A percentile compares a stretch with the other conserved stretches of the same genome.
Evolutionary conservation across 2,888 invertebrate species (phyloP).

Genomic region (Rotaria sp.): DNA sequence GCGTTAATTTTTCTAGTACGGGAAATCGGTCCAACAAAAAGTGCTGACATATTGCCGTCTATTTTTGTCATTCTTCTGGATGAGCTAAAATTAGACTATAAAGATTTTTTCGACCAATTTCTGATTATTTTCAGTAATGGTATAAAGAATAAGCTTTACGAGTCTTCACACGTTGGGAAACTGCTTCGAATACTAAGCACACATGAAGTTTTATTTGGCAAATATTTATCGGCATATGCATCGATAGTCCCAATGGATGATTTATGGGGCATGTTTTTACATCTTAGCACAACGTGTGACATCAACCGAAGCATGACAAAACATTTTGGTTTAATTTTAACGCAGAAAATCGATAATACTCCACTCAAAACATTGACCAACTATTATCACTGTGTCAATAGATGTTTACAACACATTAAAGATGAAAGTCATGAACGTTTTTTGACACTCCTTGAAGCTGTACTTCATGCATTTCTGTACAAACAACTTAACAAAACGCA

Average conservation of each 20-base stretch:
- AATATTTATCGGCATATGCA: background rate
- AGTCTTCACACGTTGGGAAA: background rate
- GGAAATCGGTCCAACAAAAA: background rate
- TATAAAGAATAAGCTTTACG: background rate
- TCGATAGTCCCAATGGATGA: accelerated
- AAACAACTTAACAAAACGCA: background rate
- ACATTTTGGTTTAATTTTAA: background rate
- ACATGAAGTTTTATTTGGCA: background rate
- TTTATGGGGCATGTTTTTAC: background rate
- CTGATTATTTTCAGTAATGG: background rate
- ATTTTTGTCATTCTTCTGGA: background rate
- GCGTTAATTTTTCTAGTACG: background rate
- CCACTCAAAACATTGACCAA: background rate
- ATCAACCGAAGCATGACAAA: background rate
- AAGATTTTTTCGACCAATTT: background rate
- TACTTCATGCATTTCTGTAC: background rate
- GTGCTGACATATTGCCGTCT: background rate
- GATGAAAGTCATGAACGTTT: background rate
- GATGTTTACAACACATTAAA: background rate
- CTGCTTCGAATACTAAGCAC: background rate
- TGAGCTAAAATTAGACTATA: background rate
- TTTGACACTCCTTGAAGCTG: background rate
- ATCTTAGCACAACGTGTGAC: background rate
- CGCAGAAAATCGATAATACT: background rate
- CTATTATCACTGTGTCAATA: accelerated